A percentile compares a stretch with the other conserved stretches of the same genome.
These are phyloP conservation scores for Rhopilema esculentum DNA, from an alignment of 30 jellyfish, hydroid and myxozoan species.

Conservation along the genomic window DNA sequence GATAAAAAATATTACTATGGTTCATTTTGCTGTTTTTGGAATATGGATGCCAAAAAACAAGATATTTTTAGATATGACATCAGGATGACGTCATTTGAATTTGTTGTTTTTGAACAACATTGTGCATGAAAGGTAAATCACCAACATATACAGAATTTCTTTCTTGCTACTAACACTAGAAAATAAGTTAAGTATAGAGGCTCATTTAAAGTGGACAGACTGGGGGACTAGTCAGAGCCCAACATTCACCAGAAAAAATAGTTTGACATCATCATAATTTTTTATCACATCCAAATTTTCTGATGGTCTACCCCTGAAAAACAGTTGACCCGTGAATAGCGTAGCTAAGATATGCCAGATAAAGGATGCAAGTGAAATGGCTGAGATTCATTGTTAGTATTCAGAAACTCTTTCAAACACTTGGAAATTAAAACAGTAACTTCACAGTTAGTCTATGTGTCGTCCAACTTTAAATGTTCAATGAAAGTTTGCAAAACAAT, in stretches of 20 bases:
- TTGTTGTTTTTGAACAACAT: constrained; percentile 13
- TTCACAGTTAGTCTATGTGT: neutral
- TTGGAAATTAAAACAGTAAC: neutral
- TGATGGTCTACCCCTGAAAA: neutral
- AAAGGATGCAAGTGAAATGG: neutral
- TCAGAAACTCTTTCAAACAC: neutral
- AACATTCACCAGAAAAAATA: neutral
- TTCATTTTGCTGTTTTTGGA: constrained; percentile 3
- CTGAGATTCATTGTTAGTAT: neutral
- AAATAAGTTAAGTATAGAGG: neutral
- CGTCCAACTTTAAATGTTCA: neutral
- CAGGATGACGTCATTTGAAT: constrained; percentile 14
- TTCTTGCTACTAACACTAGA: neutral
- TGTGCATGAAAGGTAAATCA: constrained; percentile 2
- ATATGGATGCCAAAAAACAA: constrained; percentile 4
- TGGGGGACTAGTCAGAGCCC: neutral
- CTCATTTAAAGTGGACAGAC: neutral
- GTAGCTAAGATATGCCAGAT: neutral
- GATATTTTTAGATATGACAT: neutral
- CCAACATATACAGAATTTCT: neutral
- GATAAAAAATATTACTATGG: neutral
- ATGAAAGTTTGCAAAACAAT: constrained; percentile 70
- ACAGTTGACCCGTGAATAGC: neutral
- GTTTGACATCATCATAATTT: neutral
- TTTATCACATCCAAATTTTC: neutral